A percentile compares a stretch with the other conserved stretches of the same genome.
Evolutionary conservation across 2,113 vertebrate genomes (phyloP).

Genomic region (Muntiacus reevesi): DNA sequence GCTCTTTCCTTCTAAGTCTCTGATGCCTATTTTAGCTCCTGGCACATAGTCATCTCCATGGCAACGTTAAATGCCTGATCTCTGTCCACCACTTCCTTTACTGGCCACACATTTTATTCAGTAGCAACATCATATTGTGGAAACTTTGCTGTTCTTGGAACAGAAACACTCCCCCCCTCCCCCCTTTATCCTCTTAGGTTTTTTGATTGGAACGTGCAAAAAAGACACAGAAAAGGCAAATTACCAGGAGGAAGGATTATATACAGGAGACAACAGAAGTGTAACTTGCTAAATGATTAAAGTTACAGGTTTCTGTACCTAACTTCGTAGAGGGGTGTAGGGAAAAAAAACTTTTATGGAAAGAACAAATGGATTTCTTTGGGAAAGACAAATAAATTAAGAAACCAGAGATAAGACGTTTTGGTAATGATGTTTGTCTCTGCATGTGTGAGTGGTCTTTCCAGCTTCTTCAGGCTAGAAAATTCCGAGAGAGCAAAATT

Average conservation of each 20-base stretch:
- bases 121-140: background rate
- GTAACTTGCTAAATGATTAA: background rate
- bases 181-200: too few species aligned
- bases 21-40: background rate
- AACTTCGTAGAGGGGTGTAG: background rate
- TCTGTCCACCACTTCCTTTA: background rate
- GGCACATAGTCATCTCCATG: background rate
- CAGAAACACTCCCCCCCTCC: too few species aligned
- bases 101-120: background rate
- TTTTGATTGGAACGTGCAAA: accelerated
- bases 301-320: background rate
- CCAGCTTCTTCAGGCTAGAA: background rate
- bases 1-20: background rate
- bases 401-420: accelerated
- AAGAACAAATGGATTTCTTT: background rate
- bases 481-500: accelerated
- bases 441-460: background rate
- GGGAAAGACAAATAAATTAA: background rate
- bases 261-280: background rate
- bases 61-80: background rate
- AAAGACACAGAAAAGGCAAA: background rate
- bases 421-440: background rate
- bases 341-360: background rate
- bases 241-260: background rate
- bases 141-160: too few species aligned